Evolutionary conservation across 2,113 vertebrate species (phyloP).

Genomic region (Erpornis zantholeuca): DNA sequence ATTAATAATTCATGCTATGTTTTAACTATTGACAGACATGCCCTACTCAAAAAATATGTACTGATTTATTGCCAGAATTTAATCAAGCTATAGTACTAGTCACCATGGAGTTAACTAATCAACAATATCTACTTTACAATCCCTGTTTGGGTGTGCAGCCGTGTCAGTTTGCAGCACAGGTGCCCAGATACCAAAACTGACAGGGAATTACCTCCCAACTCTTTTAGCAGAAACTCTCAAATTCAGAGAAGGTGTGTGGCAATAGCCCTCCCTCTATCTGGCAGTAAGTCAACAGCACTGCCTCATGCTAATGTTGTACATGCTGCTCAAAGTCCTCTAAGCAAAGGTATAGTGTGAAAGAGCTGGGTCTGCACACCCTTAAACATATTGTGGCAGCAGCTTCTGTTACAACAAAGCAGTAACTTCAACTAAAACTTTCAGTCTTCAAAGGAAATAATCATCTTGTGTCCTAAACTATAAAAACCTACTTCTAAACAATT

Average conservation of each 20-base stretch:
- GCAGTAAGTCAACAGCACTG: background rate
- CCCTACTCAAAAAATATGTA: background rate
- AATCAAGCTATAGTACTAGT: background rate
- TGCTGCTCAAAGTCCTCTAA: background rate
- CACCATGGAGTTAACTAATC: background rate
- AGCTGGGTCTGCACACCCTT: background rate
- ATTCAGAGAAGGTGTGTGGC: background rate
- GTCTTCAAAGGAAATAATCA: background rate
- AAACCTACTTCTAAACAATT: background rate
- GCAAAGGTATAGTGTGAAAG: background rate
- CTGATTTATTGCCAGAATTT: background rate
- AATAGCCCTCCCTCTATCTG: background rate
- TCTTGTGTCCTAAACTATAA: background rate
- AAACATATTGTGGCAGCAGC: background rate
- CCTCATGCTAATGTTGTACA: fast-evolving
- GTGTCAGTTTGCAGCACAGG: background rate
- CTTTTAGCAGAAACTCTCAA: background rate
- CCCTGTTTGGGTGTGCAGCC: background rate
- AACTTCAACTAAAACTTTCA: background rate
- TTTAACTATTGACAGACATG: background rate
- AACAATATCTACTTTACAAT: background rate
- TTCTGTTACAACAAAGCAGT: background rate
- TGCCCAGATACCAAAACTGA: background rate
- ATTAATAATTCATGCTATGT: background rate
- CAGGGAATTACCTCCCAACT: background rate